These are phyloP conservation scores for Bombus picipes DNA, from an alignment of 1,140 invertebrate genomes.

Conservation along the genomic window DNA sequence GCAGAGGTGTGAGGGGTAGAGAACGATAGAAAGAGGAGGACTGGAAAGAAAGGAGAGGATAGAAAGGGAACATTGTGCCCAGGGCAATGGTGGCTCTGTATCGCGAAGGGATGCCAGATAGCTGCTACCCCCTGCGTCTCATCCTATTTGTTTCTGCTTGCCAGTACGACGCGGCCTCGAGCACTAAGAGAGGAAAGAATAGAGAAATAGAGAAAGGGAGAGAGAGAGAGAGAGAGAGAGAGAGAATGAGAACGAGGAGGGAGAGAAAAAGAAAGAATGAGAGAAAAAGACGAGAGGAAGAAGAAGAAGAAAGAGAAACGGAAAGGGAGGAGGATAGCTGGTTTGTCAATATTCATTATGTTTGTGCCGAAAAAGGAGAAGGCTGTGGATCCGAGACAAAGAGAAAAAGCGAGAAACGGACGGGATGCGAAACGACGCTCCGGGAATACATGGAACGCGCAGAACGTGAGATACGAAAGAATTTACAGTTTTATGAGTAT, in stretches of 20 bases:
- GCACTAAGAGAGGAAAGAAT: constrained; percentile 36
- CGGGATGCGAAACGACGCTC: constrained; percentile 25
- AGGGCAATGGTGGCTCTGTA: constrained; percentile 65
- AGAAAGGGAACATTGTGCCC: constrained; percentile 68
- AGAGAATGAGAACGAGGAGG: background rate
- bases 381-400: background rate
- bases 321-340: constrained; percentile 27
- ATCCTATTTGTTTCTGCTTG: constrained; percentile 74
- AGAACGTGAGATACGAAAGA: constrained; percentile 46
- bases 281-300: background rate
- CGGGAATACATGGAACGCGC: constrained; percentile 40
- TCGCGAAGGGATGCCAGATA: constrained; percentile 61
- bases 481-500: constrained; percentile 59
- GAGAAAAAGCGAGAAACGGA: constrained; percentile 39
- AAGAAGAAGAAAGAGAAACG: background rate
- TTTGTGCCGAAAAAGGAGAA: constrained; percentile 58
- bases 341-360: constrained; percentile 76
- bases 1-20: background rate
- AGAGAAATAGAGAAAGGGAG: background rate
- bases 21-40: background rate
- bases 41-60: constrained; percentile 21
- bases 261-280: background rate
- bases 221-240: background rate
- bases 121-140: constrained; percentile 61
- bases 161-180: constrained; percentile 65